phyloP scores from a whole-genome alignment of 1,140 invertebrate species.

The Heterodera carotae region DNA sequence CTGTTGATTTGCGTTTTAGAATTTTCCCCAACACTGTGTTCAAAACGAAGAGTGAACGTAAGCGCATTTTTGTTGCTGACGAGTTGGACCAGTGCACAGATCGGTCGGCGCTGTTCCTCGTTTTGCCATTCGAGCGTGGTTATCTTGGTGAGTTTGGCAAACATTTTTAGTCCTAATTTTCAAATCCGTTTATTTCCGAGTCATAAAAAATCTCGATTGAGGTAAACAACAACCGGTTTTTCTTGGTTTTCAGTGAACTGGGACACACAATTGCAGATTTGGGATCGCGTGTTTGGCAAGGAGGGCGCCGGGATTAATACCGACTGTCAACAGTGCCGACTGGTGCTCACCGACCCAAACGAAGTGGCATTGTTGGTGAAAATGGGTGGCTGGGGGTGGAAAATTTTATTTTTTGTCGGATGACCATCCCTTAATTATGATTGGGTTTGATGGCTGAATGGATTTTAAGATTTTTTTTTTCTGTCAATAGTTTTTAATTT shows the following conservation, averaged over 20 bases:
- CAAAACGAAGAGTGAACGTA: constrained; percentile 92
- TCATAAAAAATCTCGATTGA: no score
- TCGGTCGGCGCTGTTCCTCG: constrained; percentile 87
- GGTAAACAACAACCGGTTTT: no score
- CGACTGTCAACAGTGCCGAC: constrained; percentile 72
- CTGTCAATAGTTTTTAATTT: neutral
- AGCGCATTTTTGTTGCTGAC: constrained; percentile 87
- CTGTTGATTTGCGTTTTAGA: no score
- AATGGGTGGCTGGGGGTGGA: no score
- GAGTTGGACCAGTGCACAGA: constrained; percentile 93
- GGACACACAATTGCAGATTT: no score
- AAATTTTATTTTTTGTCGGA: no score
- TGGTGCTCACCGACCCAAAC: constrained; percentile 86
- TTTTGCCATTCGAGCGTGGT: constrained; percentile 87
- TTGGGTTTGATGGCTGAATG: no score
- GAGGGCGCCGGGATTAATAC: constrained; percentile 76
- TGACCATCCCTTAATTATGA: no score
- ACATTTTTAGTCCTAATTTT: constrained; percentile 20
- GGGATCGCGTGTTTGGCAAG: constrained; percentile 86
- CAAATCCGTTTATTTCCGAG: no score
- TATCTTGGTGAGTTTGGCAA: constrained; percentile 55
- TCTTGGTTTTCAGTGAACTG: constrained; percentile 74
- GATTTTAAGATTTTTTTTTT: neutral
- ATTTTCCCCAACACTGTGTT: constrained; percentile 89
- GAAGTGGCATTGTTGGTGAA: constrained; percentile 21